Evolutionary conservation across 2,113 vertebrate species (phyloP), one percentile per base, ranked within the genome.

Genomic region (Nibea albiflora): DNA sequence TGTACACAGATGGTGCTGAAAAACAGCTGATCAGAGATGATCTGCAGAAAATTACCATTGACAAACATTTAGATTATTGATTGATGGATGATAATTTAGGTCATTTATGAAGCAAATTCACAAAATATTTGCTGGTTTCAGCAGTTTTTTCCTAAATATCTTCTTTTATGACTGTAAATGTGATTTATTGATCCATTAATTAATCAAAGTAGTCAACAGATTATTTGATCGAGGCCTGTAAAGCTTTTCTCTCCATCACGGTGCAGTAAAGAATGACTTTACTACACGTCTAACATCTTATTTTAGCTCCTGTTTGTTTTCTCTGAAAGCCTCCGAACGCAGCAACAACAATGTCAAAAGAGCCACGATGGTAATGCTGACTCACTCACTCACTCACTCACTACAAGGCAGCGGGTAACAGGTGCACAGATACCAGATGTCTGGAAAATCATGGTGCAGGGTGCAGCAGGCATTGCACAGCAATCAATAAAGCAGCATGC

Each of bases 381-480:
- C 84, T 89, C 87, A 86, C 85, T 83, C 80, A 42, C 81, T 72
- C 35, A 35, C 31, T 35, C 35, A 35, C 84, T 89, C 87, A 86
- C 81, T 72, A 70, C 44, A 72, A 64, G 76, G 50, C 81, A 63
- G 76, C 26, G 44, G 57, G 72, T 76, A 90, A 85, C 81, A 89
- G 88, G 88, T 89, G 83, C 86, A 78, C 60, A 49, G 83, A 84
- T 72, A 81, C 52, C 87, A 82, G 85, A 88, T 82, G 85, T 88
- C 76, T 85, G 90, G 63, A 81, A 76, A 81, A 81, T 64, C 79
- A 50, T 2, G 61, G 52, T 28, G 80, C 80, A 78, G 58, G 68
- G 54, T 76, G 81, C 64, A 74, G 78, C 63, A 66, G 68, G 76
- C 72, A 10, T 76, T n/a, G 61, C 80, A 63, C 53, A 15, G 66